phyloP scores from a whole-genome alignment of 2,113 vertebrate species.

The Lepus americanus region DNA sequence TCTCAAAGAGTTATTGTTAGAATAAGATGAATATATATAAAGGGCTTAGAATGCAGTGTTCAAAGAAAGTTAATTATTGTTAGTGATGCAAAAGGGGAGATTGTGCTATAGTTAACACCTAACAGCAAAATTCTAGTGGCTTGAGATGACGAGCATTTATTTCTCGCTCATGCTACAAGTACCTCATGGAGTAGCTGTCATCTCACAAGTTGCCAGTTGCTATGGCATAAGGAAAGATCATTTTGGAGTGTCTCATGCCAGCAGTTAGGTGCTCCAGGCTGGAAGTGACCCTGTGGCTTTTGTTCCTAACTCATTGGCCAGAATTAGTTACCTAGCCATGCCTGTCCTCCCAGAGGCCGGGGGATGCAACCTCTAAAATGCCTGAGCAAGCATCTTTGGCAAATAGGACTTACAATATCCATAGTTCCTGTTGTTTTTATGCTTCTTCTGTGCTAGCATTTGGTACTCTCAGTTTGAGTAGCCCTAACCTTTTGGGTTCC shows the following conservation, averaged over 20 bases:
- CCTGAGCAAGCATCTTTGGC: not conserved
- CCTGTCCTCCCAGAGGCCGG: not conserved
- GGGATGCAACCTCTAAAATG: not conserved
- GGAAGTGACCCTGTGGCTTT: not conserved
- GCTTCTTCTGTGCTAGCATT: not conserved
- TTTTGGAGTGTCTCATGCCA: not conserved
- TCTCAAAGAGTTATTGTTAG: not conserved
- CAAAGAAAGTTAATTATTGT: not conserved
- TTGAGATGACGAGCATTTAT: not conserved
- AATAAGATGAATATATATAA: not conserved
- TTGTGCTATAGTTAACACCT: not conserved
- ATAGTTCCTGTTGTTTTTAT: not conserved
- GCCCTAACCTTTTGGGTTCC: constrained; percentile 11
- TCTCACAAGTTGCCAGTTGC: not conserved
- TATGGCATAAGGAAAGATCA: not conserved
- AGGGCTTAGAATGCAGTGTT: not conserved
- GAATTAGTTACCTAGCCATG: not conserved
- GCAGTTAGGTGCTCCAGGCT: not conserved
- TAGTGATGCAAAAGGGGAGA: not conserved
- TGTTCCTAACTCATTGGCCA: not conserved
- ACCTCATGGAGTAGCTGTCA: not conserved
- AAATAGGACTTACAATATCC: not conserved
- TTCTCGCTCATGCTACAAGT: not conserved
- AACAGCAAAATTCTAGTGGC: constrained; percentile 10
- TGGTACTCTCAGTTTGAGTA: not conserved